Base-by-base conservation (phyloP, 2,888 invertebrate species). In the Coecobrya sp. region DNA sequence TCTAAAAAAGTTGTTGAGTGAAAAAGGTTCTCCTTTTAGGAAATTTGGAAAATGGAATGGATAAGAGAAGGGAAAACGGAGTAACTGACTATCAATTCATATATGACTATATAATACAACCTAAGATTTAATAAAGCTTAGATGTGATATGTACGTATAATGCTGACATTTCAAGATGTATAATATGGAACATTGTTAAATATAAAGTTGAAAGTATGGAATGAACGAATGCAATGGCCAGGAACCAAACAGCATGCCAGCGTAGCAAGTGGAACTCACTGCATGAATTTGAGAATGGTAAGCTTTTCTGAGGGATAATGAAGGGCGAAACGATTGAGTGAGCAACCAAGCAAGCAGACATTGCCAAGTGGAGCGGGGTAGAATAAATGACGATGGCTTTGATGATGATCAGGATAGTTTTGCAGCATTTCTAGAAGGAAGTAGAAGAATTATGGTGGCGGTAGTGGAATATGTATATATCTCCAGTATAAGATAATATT, bases 261-360 rank as follows among this genome's bases (percentile, higher is more conserved):
- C n/a, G n/a, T n/a, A n/a, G n/a, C 10, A 49, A 81, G 81, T 55
- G 30, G 36, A 81, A 10, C 19, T 55, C n/a, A 30, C 27, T 81
- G 49, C 11, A 25, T 22, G 49, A 19, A 62, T 36, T 36, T 42
- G n/a, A n/a, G 19, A 27, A 22, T 68, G 45, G 73, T n/a, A 49
- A 25, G 42, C 11, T 25, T 30, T 86, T 86, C 52, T 49, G 30
- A 36, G 65, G 86, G 65, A 79, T 81, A 88, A 88, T 88, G 79
- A 68, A 88, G 88, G 81, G 65, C 49, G 88, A 88, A 88, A 87
- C 87, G 76, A 87, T 27, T 76, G 76, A 87, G 87, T 76, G 88
- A 88, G 65, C 88, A 65, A 65, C 62, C 13, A 59, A 65, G 84
- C 65, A 59, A 84, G 25, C 59, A 84, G 25, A 65, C 36, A 45